A percentile compares a stretch with the other conserved stretches of the same genome.
Evolutionary conservation across 2,888 invertebrate genomes (phyloP).

Genomic region (Pristionchus japonicus): DNA sequence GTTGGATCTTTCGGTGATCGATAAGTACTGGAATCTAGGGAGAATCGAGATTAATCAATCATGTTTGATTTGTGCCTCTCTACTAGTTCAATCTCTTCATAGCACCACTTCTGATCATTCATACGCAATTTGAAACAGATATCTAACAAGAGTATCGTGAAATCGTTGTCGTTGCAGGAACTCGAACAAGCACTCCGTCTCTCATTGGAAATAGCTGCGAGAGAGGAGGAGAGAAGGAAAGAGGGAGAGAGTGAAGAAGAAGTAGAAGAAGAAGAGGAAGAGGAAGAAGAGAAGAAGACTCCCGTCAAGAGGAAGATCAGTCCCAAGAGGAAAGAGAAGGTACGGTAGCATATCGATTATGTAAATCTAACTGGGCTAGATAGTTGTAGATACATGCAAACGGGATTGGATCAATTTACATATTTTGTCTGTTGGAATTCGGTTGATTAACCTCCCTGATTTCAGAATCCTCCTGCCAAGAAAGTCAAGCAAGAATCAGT

Average conservation of each 20-base stretch:
- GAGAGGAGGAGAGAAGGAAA: too few species aligned
- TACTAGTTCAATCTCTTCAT: background rate
- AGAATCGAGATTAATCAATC: background rate
- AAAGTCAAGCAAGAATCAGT: conserved; percentile 23
- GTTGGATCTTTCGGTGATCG: background rate
- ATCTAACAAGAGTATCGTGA: background rate
- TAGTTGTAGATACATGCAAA: background rate
- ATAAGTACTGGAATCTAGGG: background rate
- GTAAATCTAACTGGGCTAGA: background rate
- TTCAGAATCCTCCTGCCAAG: conserved; percentile 6
- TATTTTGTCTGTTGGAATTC: background rate
- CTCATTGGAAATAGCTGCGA: conserved; percentile 13
- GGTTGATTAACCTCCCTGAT: background rate
- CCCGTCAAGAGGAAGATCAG: conserved; percentile 19
- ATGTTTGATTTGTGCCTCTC: background rate
- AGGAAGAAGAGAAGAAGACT: conserved; percentile 14
- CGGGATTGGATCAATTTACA: background rate
- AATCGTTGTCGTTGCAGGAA: background rate
- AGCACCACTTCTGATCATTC: background rate
- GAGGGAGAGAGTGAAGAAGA: conserved; percentile 36
- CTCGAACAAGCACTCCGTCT: conserved; percentile 41
- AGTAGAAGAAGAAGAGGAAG: background rate
- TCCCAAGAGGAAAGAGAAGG: conserved; percentile 28
- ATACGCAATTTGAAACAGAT: background rate
- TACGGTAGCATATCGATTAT: background rate